phyloP scores from a whole-genome alignment of 2,797 vertebrate genomes.

The Chaetodon trifasciatus region DNA sequence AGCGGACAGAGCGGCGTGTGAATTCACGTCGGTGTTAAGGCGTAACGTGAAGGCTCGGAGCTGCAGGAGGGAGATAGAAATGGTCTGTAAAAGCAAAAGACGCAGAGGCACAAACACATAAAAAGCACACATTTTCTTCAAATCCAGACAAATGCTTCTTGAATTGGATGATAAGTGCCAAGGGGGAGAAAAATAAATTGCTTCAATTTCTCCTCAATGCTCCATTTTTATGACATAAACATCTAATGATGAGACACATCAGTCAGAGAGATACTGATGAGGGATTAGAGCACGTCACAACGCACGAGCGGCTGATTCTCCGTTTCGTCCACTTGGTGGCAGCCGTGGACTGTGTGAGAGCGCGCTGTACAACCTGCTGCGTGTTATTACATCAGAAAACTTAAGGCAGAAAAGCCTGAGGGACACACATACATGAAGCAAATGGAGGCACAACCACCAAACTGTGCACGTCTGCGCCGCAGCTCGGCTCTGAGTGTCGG shows the following conservation, averaged over 20 bases:
- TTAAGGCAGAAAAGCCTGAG: conserved; percentile 73
- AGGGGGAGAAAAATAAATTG: neutral
- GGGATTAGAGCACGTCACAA: conserved; percentile 23
- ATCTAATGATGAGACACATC: conserved; percentile 49
- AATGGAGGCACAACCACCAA: conserved; percentile 67
- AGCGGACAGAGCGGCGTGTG: conserved; percentile 13
- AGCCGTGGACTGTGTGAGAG: conserved; percentile 45
- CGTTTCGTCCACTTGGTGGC: conserved; percentile 77
- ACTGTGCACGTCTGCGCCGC: conserved; percentile 34
- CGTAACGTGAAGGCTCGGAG: conserved; percentile 48
- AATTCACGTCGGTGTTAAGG: conserved; percentile 49
- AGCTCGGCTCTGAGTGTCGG: conserved; percentile 48
- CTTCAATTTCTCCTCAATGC: conserved; percentile 30
- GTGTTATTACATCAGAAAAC: conserved; percentile 80
- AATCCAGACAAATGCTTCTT: conserved; percentile 60
- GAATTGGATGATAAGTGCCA: conserved; percentile 9
- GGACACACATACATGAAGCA: conserved; percentile 78
- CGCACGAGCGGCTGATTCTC: conserved; percentile 24
- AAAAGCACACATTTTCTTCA: conserved; percentile 26
- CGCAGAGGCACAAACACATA: conserved; percentile 32
- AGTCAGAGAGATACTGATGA: conserved; percentile 36
- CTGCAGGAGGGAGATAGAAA: conserved; percentile 65
- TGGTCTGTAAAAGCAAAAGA: conserved; percentile 32
- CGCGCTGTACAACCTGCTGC: conserved; percentile 73
- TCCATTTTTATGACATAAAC: neutral